These are phyloP conservation scores for Papilio xuthus DNA, from an alignment of 1,140 invertebrate genomes.

Conservation along the genomic window DNA sequence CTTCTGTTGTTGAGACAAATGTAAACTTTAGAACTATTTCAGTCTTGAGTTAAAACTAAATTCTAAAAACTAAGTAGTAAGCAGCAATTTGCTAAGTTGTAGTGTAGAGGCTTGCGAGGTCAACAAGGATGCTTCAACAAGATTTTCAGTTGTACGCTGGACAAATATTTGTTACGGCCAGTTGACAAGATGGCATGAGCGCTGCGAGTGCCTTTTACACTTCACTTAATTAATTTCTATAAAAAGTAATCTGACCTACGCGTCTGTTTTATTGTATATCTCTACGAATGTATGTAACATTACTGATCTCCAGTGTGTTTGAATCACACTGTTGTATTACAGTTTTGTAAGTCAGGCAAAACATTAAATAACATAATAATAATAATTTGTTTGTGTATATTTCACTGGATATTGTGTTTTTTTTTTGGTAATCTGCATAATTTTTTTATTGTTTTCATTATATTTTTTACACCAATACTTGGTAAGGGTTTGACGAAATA, in stretches of 20 bases:
- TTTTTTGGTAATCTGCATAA: too few relatives aligned
- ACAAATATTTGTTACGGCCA: slow-evolving; percentile 32
- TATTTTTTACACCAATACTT: neutral
- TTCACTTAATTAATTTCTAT: neutral
- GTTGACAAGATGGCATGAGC: slow-evolving; percentile 21
- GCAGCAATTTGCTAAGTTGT: slow-evolving; percentile 33
- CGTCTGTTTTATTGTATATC: too few relatives aligned
- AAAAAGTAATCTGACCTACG: neutral
- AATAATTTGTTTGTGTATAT: too few relatives aligned
- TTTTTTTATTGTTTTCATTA: too few relatives aligned
- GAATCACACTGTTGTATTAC: too few relatives aligned
- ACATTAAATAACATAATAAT: too few relatives aligned
- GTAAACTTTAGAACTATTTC: slow-evolving; percentile 1
- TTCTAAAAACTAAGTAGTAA: slow-evolving; percentile 35
- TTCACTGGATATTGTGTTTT: too few relatives aligned
- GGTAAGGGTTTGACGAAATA: slow-evolving; percentile 8
- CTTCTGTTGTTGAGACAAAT: slow-evolving; percentile 2
- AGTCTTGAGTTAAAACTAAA: slow-evolving; percentile 32
- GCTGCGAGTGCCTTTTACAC: neutral
- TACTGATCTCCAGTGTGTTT: too few relatives aligned
- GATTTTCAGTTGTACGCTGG: neutral
- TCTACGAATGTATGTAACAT: too few relatives aligned
- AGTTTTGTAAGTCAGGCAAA: neutral
- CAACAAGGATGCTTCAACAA: slow-evolving; percentile 32
- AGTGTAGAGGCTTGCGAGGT: slow-evolving; percentile 18